Conservation (phyloP, 2,797 vertebrate genomes). For the Malacoraja senta region DNA sequence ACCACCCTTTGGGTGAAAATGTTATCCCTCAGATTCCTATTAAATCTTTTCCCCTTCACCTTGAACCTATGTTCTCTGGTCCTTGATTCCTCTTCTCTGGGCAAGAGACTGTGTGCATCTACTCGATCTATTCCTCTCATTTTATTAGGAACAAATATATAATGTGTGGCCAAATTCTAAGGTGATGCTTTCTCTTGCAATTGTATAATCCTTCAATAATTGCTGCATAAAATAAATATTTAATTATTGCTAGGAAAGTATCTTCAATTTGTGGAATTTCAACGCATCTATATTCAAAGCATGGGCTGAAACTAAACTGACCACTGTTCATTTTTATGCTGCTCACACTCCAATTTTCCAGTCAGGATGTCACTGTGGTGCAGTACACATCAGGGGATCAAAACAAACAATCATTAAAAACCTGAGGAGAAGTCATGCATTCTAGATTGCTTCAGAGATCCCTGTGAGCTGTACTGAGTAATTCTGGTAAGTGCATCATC, state of each 20-base stretch:
- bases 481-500: not conserved
- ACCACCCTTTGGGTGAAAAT: too few relatives aligned
- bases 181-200: not conserved
- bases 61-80: too few relatives aligned
- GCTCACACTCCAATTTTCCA: conserved; percentile 16
- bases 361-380: not conserved
- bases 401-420: conserved; percentile 27
- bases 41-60: too few relatives aligned
- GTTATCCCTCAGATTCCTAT: too few relatives aligned
- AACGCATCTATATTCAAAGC: not conserved
- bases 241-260: not conserved
- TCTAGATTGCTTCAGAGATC: not conserved
- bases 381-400: conserved; percentile 29
- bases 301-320: not conserved
- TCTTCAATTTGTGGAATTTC: not conserved
- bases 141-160: not conserved
- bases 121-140: too few relatives aligned
- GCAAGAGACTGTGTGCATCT: too few relatives aligned
- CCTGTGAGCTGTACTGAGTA: not conserved
- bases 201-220: not conserved
- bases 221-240: conserved; percentile 1
- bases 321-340: conserved; percentile 30
- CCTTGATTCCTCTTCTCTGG: too few relatives aligned
- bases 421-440: not conserved
- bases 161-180: not conserved